A percentile compares a stretch with the other conserved stretches of the same genome.
phyloP scores from a whole-genome alignment of 2,113 vertebrate species.

The Neogobius melanostomus region DNA sequence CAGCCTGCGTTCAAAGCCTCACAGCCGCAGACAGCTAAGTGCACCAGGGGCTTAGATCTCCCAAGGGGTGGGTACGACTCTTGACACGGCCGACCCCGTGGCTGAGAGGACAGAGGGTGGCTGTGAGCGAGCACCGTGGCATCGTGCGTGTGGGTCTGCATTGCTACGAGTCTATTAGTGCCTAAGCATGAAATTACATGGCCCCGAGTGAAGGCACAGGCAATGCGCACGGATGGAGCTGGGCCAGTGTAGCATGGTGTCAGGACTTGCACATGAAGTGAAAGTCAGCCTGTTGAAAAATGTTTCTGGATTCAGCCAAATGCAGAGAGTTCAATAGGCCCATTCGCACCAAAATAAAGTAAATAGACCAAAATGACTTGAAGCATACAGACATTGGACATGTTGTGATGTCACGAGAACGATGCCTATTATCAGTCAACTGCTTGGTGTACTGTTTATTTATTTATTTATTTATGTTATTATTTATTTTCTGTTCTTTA shows the following conservation, averaged over 20 bases:
- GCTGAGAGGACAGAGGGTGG: conserved; percentile 20
- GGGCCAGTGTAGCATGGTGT: background rate
- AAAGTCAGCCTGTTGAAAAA: background rate
- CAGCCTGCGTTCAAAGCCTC: conserved; percentile 43
- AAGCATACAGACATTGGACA: no score
- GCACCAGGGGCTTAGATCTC: conserved; percentile 35
- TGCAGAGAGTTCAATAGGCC: background rate
- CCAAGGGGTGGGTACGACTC: conserved; percentile 19
- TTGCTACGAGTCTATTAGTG: conserved; percentile 2
- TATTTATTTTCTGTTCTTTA: no score
- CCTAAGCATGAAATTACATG: background rate
- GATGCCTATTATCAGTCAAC: no score
- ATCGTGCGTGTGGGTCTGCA: conserved; percentile 21
- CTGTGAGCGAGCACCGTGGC: conserved; percentile 19
- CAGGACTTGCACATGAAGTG: background rate
- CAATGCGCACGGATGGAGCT: background rate
- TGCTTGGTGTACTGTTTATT: no score
- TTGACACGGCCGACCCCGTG: conserved; percentile 41
- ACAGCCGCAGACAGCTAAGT: conserved; percentile 22
- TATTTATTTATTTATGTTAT: no score
- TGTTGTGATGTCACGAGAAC: no score
- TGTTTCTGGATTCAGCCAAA: background rate
- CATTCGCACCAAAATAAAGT: no score
- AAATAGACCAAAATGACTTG: no score
- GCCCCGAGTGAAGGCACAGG: background rate